Evolutionary conservation across 2,113 vertebrate species (phyloP), one percentile per base, ranked within the genome.

Genomic region (Zootoca vivipara): DNA sequence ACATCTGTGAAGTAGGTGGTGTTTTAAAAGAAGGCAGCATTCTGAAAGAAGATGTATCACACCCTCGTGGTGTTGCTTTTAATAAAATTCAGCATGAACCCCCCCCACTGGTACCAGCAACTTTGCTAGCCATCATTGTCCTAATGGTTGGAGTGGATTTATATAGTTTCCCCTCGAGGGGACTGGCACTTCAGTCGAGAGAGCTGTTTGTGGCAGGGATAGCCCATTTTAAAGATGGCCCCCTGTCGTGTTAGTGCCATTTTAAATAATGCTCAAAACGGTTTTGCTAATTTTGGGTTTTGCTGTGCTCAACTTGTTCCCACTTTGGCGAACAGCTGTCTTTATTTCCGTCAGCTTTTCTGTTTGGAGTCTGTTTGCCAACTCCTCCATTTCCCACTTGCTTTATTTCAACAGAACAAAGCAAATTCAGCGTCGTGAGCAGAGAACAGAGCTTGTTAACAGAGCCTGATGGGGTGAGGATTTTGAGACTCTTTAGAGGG

Each of bases 261-360:
- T 79, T 87, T 81, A 73, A 81, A 73, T 42, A 79, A 81, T 72
- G 67, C 78, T 87, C 26, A 13, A 73, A 73, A 62, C 28, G 33
- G 13, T 72, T 72, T 70, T 87, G 52, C 56, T 81, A 73, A 81
- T 81, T 81, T 73, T 35, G 77, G 73, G 38, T 42, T 58, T 35
- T 56, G 58, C 78, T 80, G 67, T 12, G 18, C 73, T 9, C 78
- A 87, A 24, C 67, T 87, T 73, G 16, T 80, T 81, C 10, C 78
- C 3, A 13, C 24, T 7, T 82, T 42, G 38, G 65, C 58, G 30
- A 22, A 81, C 78, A 82, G 52, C 69, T 62, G 70, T 38, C 67
- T 81, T 65, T 40, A 33, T 81, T 81, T 73, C 67, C 16, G 1
- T 58, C 73, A 38, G 52, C 24, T 20, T 28, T 62, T 72, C 20